Percentiles rank a stretch among this genome's conserved stretches.
These are phyloP conservation scores for Cheilosia pagana DNA, from an alignment of 2,888 invertebrate species.

Conservation along the genomic window DNA sequence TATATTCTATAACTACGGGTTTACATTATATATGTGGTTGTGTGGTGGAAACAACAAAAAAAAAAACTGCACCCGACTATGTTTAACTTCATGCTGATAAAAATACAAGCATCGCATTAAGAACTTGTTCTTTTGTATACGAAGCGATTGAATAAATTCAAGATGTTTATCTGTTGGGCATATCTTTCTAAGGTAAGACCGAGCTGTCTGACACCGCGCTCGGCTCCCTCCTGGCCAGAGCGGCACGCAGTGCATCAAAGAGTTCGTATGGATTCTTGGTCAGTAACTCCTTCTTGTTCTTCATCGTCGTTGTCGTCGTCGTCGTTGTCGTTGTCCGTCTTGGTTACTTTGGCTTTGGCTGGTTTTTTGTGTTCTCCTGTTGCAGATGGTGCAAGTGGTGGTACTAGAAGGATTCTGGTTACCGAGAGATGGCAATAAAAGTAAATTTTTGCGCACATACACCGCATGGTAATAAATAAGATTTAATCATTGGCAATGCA, in stretches of 20 bases:
- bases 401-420: slow-evolving; percentile 74
- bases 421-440: slow-evolving; percentile 73
- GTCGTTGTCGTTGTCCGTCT: slow-evolving; percentile 9
- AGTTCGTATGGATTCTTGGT: slow-evolving; percentile 73
- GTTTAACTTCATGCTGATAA: slow-evolving; percentile 74
- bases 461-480: slow-evolving; percentile 73
- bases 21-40: not conserved
- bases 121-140: slow-evolving; percentile 73
- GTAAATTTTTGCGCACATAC: slow-evolving; percentile 69
- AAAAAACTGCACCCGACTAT: slow-evolving; percentile 51
- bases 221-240: slow-evolving; percentile 33
- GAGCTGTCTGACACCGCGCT: slow-evolving; percentile 28
- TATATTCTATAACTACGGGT: slow-evolving; percentile 3
- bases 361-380: slow-evolving; percentile 23
- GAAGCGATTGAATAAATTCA: slow-evolving; percentile 73
- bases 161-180: slow-evolving; percentile 70
- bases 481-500: slow-evolving; percentile 72
- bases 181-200: slow-evolving; percentile 72
- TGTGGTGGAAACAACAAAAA: slow-evolving; percentile 31
- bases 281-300: slow-evolving; percentile 62
- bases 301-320: slow-evolving; percentile 8
- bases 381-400: slow-evolving; percentile 69
- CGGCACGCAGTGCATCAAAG: slow-evolving; percentile 68
- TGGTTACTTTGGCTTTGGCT: slow-evolving; percentile 30
- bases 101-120: slow-evolving; percentile 74